These are phyloP conservation scores for Teleogryllus oceanicus DNA, from an alignment of 2,888 invertebrate species.

Conservation along the genomic window DNA sequence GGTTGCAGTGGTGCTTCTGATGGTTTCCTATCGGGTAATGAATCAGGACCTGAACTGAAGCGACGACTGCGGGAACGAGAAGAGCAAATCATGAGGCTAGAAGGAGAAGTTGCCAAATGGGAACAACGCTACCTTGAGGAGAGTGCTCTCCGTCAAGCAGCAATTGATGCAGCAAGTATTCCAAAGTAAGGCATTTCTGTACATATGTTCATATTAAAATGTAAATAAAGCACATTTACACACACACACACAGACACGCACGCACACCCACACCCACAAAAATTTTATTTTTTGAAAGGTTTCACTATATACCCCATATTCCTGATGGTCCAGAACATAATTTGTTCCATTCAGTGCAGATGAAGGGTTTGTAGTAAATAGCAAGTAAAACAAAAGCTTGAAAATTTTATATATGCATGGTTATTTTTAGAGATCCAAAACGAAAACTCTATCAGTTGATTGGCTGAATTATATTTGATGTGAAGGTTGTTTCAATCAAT, in stretches of 20 bases:
- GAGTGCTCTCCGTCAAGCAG: constrained; percentile 72
- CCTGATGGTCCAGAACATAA: too few relatives aligned
- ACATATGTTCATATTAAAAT: neutral
- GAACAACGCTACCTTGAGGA: constrained; percentile 82
- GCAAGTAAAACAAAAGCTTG: too few relatives aligned
- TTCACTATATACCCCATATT: too few relatives aligned
- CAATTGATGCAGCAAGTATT: constrained; percentile 74
- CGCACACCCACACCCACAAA: too few relatives aligned
- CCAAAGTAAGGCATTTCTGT: constrained; percentile 55
- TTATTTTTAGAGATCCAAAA: too few relatives aligned
- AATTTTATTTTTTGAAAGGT: too few relatives aligned
- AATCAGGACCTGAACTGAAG: constrained; percentile 56
- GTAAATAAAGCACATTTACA: neutral
- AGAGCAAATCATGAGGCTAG: constrained; percentile 67
- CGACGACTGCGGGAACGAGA: constrained; percentile 64
- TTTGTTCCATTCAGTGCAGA: too few relatives aligned
- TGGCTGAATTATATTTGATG: too few relatives aligned
- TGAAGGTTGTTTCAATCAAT: neutral
- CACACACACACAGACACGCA: neutral
- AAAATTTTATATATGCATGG: too few relatives aligned
- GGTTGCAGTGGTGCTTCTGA: constrained; percentile 59
- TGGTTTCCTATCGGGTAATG: constrained; percentile 45
- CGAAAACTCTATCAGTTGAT: too few relatives aligned
- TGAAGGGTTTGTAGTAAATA: too few relatives aligned
- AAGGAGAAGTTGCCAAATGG: constrained; percentile 80